phyloP scores from a whole-genome alignment of 2,797 vertebrate genomes.

The Heteromormyrus szaboi region DNA sequence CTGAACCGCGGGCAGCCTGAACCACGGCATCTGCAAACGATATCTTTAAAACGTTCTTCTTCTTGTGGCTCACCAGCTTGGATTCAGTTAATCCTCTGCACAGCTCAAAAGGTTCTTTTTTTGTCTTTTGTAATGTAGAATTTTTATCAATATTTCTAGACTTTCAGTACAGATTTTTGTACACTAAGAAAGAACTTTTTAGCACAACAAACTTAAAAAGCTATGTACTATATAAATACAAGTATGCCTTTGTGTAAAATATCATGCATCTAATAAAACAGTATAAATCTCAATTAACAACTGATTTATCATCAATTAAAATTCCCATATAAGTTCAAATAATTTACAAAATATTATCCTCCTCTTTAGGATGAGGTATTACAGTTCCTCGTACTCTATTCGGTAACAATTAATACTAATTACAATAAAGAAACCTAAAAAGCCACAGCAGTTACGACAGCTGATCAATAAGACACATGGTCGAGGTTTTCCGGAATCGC shows the following conservation, averaged over 20 bases:
- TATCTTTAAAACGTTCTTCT: neutral
- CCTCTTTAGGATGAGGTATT: neutral
- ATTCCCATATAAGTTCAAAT: neutral
- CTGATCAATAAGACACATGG: neutral
- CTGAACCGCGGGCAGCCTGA: neutral
- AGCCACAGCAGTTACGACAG: neutral
- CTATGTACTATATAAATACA: neutral
- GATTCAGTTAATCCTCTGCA: neutral
- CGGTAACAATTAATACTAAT: neutral
- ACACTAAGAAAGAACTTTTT: neutral
- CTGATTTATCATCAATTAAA: neutral
- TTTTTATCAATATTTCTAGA: neutral
- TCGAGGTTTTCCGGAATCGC: neutral
- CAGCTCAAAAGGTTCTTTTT: slow-evolving; percentile 4
- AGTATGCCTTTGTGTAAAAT: neutral
- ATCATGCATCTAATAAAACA: neutral
- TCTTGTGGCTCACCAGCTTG: slow-evolving; percentile 3
- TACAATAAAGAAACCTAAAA: neutral
- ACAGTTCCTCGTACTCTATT: neutral
- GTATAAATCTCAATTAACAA: neutral
- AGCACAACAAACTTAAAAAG: neutral
- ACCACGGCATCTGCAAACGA: slow-evolving; percentile 14
- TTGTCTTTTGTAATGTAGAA: neutral
- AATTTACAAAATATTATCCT: neutral
- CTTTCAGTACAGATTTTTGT: neutral